These are phyloP conservation scores for Cephalopholis sonnerati DNA, from an alignment of 2,113 vertebrate genomes.

Conservation along the genomic window DNA sequence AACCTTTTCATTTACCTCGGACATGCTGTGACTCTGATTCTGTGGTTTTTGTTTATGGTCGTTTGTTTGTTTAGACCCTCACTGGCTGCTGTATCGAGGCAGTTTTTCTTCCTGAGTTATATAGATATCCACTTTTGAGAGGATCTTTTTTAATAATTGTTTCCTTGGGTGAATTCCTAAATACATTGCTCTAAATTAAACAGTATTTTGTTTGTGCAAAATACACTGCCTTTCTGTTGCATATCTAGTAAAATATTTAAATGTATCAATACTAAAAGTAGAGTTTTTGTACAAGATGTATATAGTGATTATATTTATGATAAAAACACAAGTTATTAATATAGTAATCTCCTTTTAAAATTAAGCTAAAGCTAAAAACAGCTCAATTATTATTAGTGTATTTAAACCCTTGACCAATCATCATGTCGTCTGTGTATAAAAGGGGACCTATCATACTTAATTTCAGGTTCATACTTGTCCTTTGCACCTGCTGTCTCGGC, in stretches of 20 bases:
- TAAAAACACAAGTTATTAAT: background rate
- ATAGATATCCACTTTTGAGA: background rate
- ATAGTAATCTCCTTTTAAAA: background rate
- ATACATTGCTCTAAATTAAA: background rate
- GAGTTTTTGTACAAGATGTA: background rate
- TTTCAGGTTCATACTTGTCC: too few relatives aligned
- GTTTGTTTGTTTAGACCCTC: background rate
- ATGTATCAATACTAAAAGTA: background rate
- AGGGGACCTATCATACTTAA: too few relatives aligned
- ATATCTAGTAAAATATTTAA: too few relatives aligned
- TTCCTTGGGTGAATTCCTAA: background rate
- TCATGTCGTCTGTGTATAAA: too few relatives aligned
- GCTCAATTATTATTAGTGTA: background rate
- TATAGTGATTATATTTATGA: background rate
- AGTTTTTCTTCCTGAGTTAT: background rate
- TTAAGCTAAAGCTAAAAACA: background rate
- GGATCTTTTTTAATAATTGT: background rate
- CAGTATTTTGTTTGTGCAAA: background rate
- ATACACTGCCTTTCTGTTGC: too few relatives aligned
- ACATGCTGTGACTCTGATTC: background rate
- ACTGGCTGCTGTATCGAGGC: background rate
- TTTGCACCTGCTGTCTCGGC: too few relatives aligned
- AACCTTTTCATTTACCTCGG: conserved; percentile 3
- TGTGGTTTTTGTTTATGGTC: background rate
- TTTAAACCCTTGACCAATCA: background rate